Conservation (phyloP, 2,888 invertebrate species). For the Cephus spinipes region DNA sequence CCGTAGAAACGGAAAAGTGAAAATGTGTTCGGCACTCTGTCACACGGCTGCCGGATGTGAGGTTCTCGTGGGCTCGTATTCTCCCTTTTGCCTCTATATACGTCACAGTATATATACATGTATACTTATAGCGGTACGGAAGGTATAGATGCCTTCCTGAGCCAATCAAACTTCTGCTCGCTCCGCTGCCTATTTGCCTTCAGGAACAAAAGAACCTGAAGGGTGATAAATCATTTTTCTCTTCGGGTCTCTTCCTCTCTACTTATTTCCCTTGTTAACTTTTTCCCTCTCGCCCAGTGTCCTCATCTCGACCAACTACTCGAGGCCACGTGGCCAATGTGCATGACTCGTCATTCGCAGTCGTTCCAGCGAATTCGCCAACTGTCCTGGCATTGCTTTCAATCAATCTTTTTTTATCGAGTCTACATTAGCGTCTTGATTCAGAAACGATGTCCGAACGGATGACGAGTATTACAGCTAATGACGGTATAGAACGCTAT, state of each 20-base stretch:
- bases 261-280: background rate
- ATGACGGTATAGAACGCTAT: background rate
- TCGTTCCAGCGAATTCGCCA: background rate
- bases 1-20: constrained; percentile 41
- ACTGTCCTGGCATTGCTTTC: background rate
- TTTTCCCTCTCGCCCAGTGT: background rate
- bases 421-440: background rate
- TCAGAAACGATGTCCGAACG: background rate
- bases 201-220: background rate
- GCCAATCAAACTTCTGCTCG: background rate
- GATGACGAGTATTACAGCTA: background rate
- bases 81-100: background rate
- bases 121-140: background rate
- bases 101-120: background rate
- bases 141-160: background rate
- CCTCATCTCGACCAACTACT: background rate
- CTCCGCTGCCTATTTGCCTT: background rate
- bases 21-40: constrained; percentile 33
- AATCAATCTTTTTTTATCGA: background rate
- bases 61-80: background rate
- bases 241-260: background rate
- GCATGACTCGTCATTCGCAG: background rate
- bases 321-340: background rate
- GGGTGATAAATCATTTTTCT: background rate
- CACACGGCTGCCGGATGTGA: constrained; percentile 35